Base-by-base conservation (phyloP, 2,797 vertebrate species). In the Babyrousa celebensis region DNA sequence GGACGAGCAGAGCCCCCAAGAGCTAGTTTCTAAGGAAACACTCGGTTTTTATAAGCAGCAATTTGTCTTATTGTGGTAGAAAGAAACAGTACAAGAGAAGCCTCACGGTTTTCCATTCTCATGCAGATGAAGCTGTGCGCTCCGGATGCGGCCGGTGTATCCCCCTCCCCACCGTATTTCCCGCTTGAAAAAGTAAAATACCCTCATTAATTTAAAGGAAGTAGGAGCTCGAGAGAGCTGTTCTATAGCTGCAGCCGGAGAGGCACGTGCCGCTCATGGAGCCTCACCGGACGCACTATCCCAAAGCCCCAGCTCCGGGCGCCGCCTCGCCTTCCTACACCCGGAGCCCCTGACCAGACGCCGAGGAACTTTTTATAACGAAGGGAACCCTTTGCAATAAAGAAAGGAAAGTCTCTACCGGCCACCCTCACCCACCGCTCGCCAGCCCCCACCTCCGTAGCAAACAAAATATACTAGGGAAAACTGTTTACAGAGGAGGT, bases 41-140 rank as follows among this genome's bases (percentile, higher is more conserved):
- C 85, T 97, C 16, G 88, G 93, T 95, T 93, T 94, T 97, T 85
- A 95, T 97, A 96, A 98, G 70, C 78, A 97, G 96, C 58, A 70
- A 92, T 92, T 67, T 82, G 95, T 97, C 79, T 95, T 95, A 96
- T 25, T 97, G 95, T 95, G 96, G 96, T 90, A 97, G 97, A 98
- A 85, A 96, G 97, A 95, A 98, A 96, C 1, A 54, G 85, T 93
- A 89, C 84, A 79, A 75, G 94, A 97, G 97, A 98, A 98, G 95
- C 95, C 91, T 96, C 97, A 91, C 3, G 56, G 95, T 95, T 95
- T 95, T 98, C 97, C 96, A 97, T 98, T 98, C 97, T 98, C 91
- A 98, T 97, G 98, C 78, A 98, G 95, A 98, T 98, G 96, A 98
- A 94, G 68, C 67, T 63, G 90, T 96, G 94, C 25, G 85, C 91